phyloP scores from a whole-genome alignment of 2,888 invertebrate species.

The Polymixis flavicincta region DNA sequence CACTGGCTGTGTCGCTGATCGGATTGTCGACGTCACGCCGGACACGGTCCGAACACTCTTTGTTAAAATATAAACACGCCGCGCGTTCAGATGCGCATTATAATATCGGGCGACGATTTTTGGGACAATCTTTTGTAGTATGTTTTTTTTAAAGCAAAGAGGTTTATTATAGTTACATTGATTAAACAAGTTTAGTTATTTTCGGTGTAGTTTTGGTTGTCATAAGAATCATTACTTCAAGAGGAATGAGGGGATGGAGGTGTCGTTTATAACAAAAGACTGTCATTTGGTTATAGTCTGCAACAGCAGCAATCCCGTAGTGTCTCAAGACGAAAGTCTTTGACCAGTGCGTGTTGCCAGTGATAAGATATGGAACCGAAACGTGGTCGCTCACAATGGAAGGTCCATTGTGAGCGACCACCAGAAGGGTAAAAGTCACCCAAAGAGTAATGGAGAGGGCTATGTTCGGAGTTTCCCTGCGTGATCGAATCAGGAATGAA shows the following conservation, averaged over 20 bases:
- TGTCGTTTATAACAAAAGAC: neutral
- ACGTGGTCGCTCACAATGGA: too few species aligned
- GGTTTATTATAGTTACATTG: neutral
- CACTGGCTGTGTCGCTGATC: slow-evolving; percentile 2
- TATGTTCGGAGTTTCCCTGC: too few species aligned
- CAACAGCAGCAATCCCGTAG: too few species aligned
- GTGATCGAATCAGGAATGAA: too few species aligned
- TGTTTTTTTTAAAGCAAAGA: neutral
- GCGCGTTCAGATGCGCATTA: neutral
- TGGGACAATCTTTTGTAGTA: neutral
- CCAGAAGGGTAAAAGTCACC: too few species aligned
- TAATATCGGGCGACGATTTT: neutral
- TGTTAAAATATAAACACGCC: slow-evolving; percentile 15
- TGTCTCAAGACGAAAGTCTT: too few species aligned
- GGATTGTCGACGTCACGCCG: slow-evolving; percentile 15
- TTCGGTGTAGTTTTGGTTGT: neutral
- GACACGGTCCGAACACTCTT: neutral
- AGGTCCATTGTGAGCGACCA: too few species aligned
- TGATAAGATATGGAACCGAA: too few species aligned
- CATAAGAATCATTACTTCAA: neutral
- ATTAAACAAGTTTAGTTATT: neutral
- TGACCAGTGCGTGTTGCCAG: too few species aligned
- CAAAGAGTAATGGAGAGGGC: too few species aligned
- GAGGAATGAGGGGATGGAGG: neutral
- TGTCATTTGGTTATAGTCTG: too few species aligned